Evolutionary conservation across 2,888 invertebrate species (phyloP), one percentile per base, ranked within the genome.

Genomic region (Panopea generosa): DNA sequence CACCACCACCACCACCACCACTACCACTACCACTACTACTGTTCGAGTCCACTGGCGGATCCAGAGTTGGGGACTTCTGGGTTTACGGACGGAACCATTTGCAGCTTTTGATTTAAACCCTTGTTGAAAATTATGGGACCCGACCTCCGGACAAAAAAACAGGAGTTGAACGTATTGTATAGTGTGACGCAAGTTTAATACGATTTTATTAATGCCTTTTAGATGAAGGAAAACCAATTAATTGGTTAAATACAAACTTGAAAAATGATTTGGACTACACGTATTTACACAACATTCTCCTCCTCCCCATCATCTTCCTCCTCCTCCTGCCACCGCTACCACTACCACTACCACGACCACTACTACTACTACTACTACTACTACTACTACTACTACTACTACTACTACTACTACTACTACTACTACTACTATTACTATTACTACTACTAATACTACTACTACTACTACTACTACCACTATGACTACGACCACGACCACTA

Each of bases 301-400:
- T 33, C 38, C 33, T 33, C 56, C 16, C 9, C 18, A 7, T 33
- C 33, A 7, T 33, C 18, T 33, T 33, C 33, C 9, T 33, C 56
- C 18, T 18, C 56, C 33, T 33, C 38, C 40, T 40, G 14, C 40
- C 40, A 40, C 47, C 47, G 6, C 20, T 47, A 16, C 47, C 33
- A 43, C 57, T 16, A 20, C 20, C 24, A 57, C 43, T 20, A 40
- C 24, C 24, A 57, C 57, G 11, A 40, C 24, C 43, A 43, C 57
- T 22, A 20, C 43, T 22, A 57, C 57, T 40, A 40, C 38, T 16
- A 57, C 43, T 40, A 40, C 57, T 22, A 57, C 57, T 22, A 40
- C 57, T 22, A 57, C 43, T 22, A 40, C 22, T 20, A 40, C 43
- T 40, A 40, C 22, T 22, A 38, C 40, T 16, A 20, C 57, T n/a